These are phyloP conservation scores for Atrina japonica DNA, from an alignment of 2,888 invertebrate species.

Conservation along the genomic window DNA sequence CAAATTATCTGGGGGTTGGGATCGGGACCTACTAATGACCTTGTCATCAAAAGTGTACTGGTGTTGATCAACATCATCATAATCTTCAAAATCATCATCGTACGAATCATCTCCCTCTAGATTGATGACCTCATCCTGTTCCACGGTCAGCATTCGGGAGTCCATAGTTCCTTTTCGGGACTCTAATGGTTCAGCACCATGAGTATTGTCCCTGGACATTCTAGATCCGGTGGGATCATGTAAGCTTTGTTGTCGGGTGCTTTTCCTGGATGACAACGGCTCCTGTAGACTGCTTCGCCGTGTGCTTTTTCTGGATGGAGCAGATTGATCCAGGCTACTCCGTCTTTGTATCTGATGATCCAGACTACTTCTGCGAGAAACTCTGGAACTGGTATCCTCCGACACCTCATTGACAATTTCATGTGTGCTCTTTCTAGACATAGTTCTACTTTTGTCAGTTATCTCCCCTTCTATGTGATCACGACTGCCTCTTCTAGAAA, in stretches of 20 bases:
- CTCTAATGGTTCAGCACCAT: neutral
- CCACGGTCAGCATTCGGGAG: conserved; percentile 1
- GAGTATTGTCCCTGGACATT: too few species aligned
- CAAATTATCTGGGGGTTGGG: neutral
- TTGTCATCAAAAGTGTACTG: conserved; percentile 11
- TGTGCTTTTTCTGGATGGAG: too few species aligned
- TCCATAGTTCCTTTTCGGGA: conserved; percentile 6
- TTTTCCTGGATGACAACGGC: too few species aligned
- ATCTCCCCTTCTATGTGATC: neutral
- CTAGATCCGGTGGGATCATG: too few species aligned
- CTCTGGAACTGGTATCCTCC: too few species aligned
- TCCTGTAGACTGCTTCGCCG: too few species aligned
- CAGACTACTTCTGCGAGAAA: too few species aligned
- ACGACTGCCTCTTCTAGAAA: neutral
- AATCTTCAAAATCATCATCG: conserved; percentile 22
- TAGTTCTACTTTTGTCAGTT: neutral
- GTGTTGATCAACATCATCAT: neutral
- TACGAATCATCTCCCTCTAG: conserved; percentile 20
- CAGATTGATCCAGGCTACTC: too few species aligned
- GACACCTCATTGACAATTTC: neutral
- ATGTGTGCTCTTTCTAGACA: conserved; percentile 18
- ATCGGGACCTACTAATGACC: neutral
- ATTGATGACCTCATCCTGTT: conserved; percentile 17
- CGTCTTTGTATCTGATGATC: too few species aligned
- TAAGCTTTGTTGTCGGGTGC: too few species aligned